phyloP scores from a whole-genome alignment of 92 coral and sea anemone genomes.

The Blastomussa wellsi region DNA sequence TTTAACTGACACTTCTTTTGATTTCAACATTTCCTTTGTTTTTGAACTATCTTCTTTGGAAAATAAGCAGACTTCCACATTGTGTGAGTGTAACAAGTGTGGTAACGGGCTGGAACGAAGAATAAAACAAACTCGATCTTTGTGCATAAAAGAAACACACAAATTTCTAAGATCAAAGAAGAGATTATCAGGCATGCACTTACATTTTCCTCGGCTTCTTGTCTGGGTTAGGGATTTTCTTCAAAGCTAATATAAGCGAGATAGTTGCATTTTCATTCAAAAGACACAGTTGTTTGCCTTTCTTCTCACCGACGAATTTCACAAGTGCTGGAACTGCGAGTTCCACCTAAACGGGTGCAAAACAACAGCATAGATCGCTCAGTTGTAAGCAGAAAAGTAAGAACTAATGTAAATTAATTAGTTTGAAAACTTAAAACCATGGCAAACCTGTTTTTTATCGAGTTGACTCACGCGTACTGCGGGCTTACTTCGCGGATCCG shows the following conservation, averaged over 20 bases:
- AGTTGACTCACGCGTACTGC: slow-evolving; percentile 78
- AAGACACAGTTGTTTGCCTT: slow-evolving; percentile 55
- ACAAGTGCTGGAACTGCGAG: slow-evolving; percentile 86
- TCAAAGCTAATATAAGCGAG: slow-evolving; percentile 78
- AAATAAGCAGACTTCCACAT: slow-evolving; percentile 78
- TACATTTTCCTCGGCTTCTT: slow-evolving; percentile 89
- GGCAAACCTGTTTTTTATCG: slow-evolving; percentile 78
- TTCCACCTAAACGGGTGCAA: slow-evolving; percentile 61
- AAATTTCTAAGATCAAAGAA: neutral
- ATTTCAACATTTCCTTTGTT: slow-evolving; percentile 69
- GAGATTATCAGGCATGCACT: slow-evolving; percentile 40
- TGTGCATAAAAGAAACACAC: neutral
- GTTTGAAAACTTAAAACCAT: neutral
- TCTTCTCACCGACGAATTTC: slow-evolving; percentile 64
- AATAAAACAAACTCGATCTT: neutral
- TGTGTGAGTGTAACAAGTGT: slow-evolving; percentile 70
- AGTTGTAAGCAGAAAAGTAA: neutral
- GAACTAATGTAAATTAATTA: no score
- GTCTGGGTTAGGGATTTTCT: slow-evolving; percentile 85
- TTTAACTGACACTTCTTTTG: slow-evolving; percentile 73
- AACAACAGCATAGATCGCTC: neutral
- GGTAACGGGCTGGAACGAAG: slow-evolving; percentile 68
- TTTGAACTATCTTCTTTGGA: slow-evolving; percentile 71
- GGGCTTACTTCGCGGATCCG: slow-evolving; percentile 61
- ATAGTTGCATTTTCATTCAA: slow-evolving; percentile 75